Evolutionary conservation across 2,113 vertebrate genomes (phyloP).

Genomic region (Microtus ochrogaster): DNA sequence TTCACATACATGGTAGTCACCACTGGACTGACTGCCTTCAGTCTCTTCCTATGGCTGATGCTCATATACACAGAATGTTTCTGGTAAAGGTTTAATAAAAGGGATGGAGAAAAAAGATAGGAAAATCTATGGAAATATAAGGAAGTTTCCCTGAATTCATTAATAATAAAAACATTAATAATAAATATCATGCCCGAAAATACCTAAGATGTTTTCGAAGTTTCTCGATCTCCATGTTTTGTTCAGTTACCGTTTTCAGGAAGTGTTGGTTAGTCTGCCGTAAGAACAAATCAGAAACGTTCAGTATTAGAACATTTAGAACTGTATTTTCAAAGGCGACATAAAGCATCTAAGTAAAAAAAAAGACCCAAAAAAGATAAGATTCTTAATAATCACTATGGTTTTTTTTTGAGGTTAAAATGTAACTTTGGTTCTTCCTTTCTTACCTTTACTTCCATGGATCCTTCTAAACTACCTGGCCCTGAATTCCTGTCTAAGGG

Average conservation of each 20-base stretch:
- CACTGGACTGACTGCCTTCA: not conserved
- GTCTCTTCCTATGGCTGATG: not conserved
- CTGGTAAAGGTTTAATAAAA: constrained; percentile 38
- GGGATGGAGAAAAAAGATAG: not conserved
- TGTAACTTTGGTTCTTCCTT: not conserved
- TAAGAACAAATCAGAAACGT: constrained; percentile 33
- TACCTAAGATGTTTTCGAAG: constrained; percentile 93
- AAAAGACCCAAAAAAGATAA: not conserved
- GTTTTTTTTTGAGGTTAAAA: not conserved
- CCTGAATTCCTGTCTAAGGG: not conserved
- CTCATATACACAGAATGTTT: not conserved
- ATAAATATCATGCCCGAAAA: constrained; percentile 48
- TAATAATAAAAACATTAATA: constrained; percentile 20
- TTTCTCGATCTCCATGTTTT: constrained; percentile 90
- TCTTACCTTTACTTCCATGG: not conserved
- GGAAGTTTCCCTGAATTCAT: not conserved
- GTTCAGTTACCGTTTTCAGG: constrained; percentile 91
- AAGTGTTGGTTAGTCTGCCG: constrained; percentile 93
- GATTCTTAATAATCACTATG: not conserved
- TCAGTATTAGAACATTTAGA: constrained; percentile 41
- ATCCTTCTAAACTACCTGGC: not conserved
- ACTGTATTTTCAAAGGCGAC: not conserved
- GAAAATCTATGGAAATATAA: not conserved
- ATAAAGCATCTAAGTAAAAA: not conserved
- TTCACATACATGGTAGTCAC: not conserved